Base-by-base conservation (phyloP, 2,888 invertebrate species). In the Melieria picta region DNA sequence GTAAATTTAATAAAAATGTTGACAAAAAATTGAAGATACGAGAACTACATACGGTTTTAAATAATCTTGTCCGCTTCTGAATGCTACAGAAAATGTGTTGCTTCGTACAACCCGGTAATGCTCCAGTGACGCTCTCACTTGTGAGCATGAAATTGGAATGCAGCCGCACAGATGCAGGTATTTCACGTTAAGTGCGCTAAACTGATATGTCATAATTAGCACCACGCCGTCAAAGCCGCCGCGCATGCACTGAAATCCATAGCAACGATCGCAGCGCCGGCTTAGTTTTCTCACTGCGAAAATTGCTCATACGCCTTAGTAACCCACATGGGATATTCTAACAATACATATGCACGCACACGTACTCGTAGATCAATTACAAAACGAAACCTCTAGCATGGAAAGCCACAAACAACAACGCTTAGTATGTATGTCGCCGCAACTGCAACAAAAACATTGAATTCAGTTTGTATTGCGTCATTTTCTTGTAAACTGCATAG, bases 261-360 rank as follows among this genome's bases (percentile, higher is more conserved):
- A 5, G 52, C 13, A 52, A 9, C 52, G 6, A 52, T 4, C 13
- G 52, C 52, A 4, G 52, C 52, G 13, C 7, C 52, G 13, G 52
- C 5, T 52, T 11, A 10, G 7, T 11, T 7, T 50, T 50, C 7
- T 11, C 7, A 10, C 11, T 11, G 50, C 13, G 13, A 13, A 5
- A 52, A 46, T 71, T 61, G 66, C 58, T 69, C 71, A 70, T 72
- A 58, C 58, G 73, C 69, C 75, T 70, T 70, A 68, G 73, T 69
- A 75, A 72, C 69, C 73, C 55, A 71, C 55, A 65, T 73, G 50
- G 9, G 6, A 52, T n/a, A n/a, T 52, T 52, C 52, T 52, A 52
- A 52, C 11, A 52, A 52, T 52, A 52, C 13, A 9, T 52, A 13
- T 13, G 9, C 52, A n/a, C 7, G 13, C 13, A 7, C 9, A 4